Evolutionary conservation across 2,797 vertebrate species (phyloP).

Genomic region (Sebastes hubbsi): DNA sequence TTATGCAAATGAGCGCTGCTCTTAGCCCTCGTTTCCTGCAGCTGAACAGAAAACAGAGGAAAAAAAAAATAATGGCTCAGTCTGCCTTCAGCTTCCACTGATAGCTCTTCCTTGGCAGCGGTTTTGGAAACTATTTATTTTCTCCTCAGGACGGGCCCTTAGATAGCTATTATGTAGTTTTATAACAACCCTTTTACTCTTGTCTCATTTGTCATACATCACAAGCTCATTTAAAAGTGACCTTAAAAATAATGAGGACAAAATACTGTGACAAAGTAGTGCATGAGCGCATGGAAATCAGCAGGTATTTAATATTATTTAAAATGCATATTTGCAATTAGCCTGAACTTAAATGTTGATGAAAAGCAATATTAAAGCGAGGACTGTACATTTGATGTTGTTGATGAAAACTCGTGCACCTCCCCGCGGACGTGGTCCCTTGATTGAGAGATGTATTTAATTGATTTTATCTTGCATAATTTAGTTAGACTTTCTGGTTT

Average conservation of each 20-base stretch:
- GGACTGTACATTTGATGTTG: slow-evolving; percentile 53
- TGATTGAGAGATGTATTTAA: slow-evolving; percentile 64
- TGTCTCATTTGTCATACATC: slow-evolving; percentile 65
- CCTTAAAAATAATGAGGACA: slow-evolving; percentile 64
- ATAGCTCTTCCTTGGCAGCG: slow-evolving; percentile 58
- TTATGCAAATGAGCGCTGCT: slow-evolving; percentile 65
- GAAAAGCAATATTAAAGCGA: slow-evolving; percentile 46
- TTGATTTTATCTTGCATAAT: slow-evolving; percentile 64
- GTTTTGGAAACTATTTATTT: slow-evolving; percentile 69
- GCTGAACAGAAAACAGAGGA: slow-evolving; percentile 47
- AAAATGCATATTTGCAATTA: slow-evolving; percentile 19
- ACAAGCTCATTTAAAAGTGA: slow-evolving; percentile 58
- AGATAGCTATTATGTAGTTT: slow-evolving; percentile 62
- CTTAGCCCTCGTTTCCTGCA: slow-evolving; percentile 53
- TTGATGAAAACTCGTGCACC: slow-evolving; percentile 52
- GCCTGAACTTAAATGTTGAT: slow-evolving; percentile 33
- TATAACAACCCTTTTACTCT: slow-evolving; percentile 51
- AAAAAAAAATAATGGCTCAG: slow-evolving; percentile 46
- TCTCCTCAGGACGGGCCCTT: slow-evolving; percentile 51
- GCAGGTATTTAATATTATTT: slow-evolving; percentile 23
- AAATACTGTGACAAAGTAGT: slow-evolving; percentile 29
- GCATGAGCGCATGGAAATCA: slow-evolving; percentile 22
- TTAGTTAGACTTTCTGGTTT: slow-evolving; percentile 41
- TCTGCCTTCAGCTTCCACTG: slow-evolving; percentile 51
- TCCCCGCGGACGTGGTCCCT: slow-evolving; percentile 50